Base-by-base conservation (phyloP, 1,140 invertebrate genomes). In the Eciton burchellii region DNA sequence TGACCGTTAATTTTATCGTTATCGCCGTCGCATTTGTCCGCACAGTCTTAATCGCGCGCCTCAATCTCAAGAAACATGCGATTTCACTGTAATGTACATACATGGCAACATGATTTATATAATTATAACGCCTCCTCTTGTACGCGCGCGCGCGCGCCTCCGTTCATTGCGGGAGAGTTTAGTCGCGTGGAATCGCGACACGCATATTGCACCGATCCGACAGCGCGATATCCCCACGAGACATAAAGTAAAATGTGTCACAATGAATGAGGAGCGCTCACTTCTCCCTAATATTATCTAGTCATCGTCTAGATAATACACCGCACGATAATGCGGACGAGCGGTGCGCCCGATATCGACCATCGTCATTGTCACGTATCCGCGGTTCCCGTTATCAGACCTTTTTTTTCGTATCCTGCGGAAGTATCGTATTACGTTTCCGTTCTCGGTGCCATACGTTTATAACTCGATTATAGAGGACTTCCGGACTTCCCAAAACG, bases 251-350 rank as follows among this genome's bases (percentile, higher is more conserved):
- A 76, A 35, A 76, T 76, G 60, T 76, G 72, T 76, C 59, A 65
- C 72, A n/a, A 49, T 49, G 57, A 74, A 63, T 49, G 72, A 19
- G n/a, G 35, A 76, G 72, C 49, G 26, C n/a, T 12, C 47, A 41
- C 35, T 66, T 77, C 74, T 26, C 41, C 59, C 47, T 19, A 35
- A 35, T 83, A 83, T 83, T 83, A 83, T 83, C 82, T 83, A 83
- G 74, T 83, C 82, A 83, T 70, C 60, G 63, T 41, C 82, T 83
- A 68, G 82, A 83, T 83, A 83, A 83, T 83, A 77, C 29, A 19
- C 29, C 19, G 62, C 60, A 24, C 43, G 59, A 49, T 49, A 68
- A 68, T 16, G 35, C 62, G 74, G 24, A 0, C 63, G 74, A 59
- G 29, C n/a, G 9, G 21, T 11, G 14, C 52, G 21, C 49, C 24